These are phyloP conservation scores for Diadumene lineata DNA, from an alignment of 92 coral and sea anemone species.

Conservation along the genomic window DNA sequence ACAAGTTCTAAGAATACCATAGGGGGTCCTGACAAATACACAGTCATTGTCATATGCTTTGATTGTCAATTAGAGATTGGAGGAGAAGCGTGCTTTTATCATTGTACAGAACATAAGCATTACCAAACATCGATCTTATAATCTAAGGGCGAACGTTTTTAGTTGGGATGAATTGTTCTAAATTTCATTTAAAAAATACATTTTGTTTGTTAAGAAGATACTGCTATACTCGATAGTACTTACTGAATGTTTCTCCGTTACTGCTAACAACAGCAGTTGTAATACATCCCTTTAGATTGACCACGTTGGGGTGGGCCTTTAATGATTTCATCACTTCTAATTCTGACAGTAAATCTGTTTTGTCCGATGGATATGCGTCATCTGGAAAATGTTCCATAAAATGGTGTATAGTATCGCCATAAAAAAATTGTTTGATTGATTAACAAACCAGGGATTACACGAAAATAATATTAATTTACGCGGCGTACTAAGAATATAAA, in stretches of 20 bases:
- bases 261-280: constrained; percentile 13
- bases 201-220: no score
- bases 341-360: constrained; percentile 30
- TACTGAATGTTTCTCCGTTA: constrained; percentile 9
- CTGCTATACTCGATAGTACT: no score
- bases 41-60: no score
- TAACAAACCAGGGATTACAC: not conserved
- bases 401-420: not conserved
- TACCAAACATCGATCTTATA: no score
- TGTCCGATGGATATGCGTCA: constrained; percentile 25
- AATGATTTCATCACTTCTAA: constrained; percentile 33
- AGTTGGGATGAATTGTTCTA: not conserved
- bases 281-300: constrained; percentile 32
- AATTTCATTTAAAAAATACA: no score
- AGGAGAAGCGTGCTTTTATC: not conserved
- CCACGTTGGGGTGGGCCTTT: constrained; percentile 32
- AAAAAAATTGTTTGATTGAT: not conserved
- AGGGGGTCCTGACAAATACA: constrained; percentile 36
- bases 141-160: not conserved
- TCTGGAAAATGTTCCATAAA: not conserved
- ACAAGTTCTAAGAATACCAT: constrained; percentile 53
- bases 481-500: no score
- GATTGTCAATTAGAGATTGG: not conserved
- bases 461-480: no score
- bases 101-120: no score